Evolutionary conservation across 2,888 invertebrate species (phyloP), one percentile per base, ranked within the genome.

Genomic region (Eretmocerus hayati): DNA sequence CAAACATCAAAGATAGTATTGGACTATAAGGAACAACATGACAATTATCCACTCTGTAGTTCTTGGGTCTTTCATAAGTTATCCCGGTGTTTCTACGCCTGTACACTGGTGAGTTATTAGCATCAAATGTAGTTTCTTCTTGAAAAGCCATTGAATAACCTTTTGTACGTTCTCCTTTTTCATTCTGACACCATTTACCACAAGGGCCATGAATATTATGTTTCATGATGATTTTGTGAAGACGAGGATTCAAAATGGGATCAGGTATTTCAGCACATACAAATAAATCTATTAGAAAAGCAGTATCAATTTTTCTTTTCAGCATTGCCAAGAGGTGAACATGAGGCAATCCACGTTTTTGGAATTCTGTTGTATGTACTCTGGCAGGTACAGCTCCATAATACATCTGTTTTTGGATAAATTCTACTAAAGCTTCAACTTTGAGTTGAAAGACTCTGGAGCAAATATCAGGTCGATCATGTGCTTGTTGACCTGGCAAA

Each of bases 131-230:
- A 19, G 57, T 60, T 35, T 52, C 42, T 22, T 42, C 15, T 16
- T 32, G 16, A 22, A 42, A 42, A 2, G 16, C 15, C 22, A 23
- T 39, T 15, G 39, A 23, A 23, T 23, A 39, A 5, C 23, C 23
- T 39, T 39, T 39, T 2, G 39, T 23, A 23, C 22, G 23, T 39
- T 39, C 23, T 9, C 23, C 22, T n/a, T n/a, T n/a, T 23, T 59
- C 48, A 42, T 58, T 39, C 31, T 39, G 38, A 22, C 46, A 38
- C 57, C 58, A 59, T 42, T 50, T 45, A 6, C 64, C 63, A 55
- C 66, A 68, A 46, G 67, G 63, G 44, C 66, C 64, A 58, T 72
- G 65, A 47, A 67, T 60, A 66, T 72, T 67, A 46, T 61, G 46
- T 38, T 53, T 47, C 33, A 48, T 33, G 9, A 74, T 60, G 23